Evolutionary conservation across 1,140 invertebrate species (phyloP), one percentile per base, ranked within the genome.

Genomic region (Trachymyrmex septentrionalis): DNA sequence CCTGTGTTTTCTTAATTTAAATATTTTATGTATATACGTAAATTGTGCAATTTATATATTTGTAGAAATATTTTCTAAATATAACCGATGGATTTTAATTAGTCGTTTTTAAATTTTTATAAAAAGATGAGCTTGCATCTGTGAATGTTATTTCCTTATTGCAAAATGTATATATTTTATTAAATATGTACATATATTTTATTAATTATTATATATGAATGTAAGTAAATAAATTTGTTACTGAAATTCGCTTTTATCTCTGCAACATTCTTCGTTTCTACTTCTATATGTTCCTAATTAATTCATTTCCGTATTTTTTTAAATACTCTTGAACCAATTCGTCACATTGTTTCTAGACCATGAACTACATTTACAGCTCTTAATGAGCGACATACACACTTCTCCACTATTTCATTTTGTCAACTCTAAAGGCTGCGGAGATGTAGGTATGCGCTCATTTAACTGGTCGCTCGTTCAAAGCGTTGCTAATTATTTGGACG

Each of bases 181-280:
- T 34, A 38, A 34, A 34, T 14, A 34, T 34, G 30, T 34, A 27
- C 7, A 44, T 2, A 77, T 77, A n/a, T 44, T 63, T 77, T 77
- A 48, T 44, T 34, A 38, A 34, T 21, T 14, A 14, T 16, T 21
- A 44, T 77, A 19, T 78, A 12, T 16, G 3, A 27, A 66, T 69
- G 1, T 69, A 44, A 21, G 12, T 1, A 80, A 80, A 69, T 81
- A 81, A 34, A 81, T 57, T 55, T 55, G 30, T 80, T 81, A 38
- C n/a, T 38, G 9, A 16, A 69, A 34, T 55, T 81, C 1, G n/a
- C 27, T 75, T 30, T 6, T 24, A 59, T 44, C 14, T 67, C 0
- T 34, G 16, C 14, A 44, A 64, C 0, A 16, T 24, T 2, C 69
- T 12, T 76, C 3, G 38, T 27, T 77, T 19, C 16, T 3, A 19